Evolutionary conservation across 2,113 vertebrate species (phyloP), one percentile per base, ranked within the genome.

Genomic region (Aramus guarauna): DNA sequence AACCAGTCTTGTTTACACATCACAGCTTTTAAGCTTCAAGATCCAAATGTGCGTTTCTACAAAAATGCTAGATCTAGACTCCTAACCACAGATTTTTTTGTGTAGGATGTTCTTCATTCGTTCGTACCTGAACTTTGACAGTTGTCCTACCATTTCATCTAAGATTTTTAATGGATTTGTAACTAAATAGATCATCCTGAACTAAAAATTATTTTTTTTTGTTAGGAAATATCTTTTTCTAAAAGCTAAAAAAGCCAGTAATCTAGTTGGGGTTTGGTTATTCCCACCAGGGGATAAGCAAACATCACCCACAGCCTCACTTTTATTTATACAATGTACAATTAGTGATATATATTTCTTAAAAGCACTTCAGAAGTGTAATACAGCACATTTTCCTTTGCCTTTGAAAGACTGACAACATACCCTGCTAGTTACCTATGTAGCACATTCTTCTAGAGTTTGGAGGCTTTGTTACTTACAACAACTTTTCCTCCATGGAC

Each of bases 61-160:
- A 91, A 72, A 92, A 94, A 68, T 26, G 37, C 58, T 27, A 82
- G 43, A 88, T 73, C 63, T 80, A 76, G 82, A 91, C 86, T 82
- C 79, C 82, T 62, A 47, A 63, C 39, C 83, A 88, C 66, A 93
- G 80, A 94, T 81, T 89, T 94, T 81, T 69, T 62, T 92, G 88
- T 91, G 91, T 86, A 88, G 92, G 91, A 94, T 90, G 91, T 43
- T 95, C 85, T 92, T 93, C 92, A 58, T 90, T 93, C 83, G 79
- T 90, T 93, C 82, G 79, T 95, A 95, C 80, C 93, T 96, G 91
- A 92, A 89, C 89, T 74, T 76, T 2, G 14, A 92, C 92, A 96
- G 55, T 37, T 92, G 55, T 78, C 85, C 74, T 84, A 88, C 83
- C 9, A 0, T 84, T 92, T 78, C 60, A 85, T 84, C 30, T 34